Percentiles rank a stretch among this genome's conserved stretches.
These are phyloP conservation scores for Enteromius viviparus DNA, from an alignment of 2,797 vertebrate genomes.

Conservation along the genomic window DNA sequence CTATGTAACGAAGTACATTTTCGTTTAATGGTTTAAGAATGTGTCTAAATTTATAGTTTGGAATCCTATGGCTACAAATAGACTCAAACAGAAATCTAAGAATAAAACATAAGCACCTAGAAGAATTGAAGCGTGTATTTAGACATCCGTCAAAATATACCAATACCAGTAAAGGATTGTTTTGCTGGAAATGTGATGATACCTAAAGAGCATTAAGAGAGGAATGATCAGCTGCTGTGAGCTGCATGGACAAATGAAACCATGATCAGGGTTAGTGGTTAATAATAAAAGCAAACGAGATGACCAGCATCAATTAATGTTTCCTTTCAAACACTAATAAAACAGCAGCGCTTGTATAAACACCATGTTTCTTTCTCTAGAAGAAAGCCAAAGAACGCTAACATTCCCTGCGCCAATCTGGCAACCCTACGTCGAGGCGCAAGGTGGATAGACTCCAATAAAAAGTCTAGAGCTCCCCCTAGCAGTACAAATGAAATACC, in stretches of 20 bases:
- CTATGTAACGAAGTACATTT: not conserved
- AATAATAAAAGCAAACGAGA: not conserved
- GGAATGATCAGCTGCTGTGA: not conserved
- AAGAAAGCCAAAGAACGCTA: not conserved
- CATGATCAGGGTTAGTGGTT: not conserved
- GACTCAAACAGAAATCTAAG: not conserved
- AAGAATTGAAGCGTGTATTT: not conserved
- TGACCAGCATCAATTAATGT: not conserved
- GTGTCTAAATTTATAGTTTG: not conserved
- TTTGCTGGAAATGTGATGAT: not conserved
- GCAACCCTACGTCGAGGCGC: conserved; percentile 63
- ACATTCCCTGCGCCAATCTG: not conserved
- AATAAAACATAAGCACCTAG: not conserved
- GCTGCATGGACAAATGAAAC: no score
- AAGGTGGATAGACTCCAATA: conserved; percentile 69
- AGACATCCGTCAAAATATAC: not conserved
- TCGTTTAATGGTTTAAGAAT: not conserved
- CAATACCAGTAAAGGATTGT: not conserved
- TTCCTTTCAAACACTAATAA: not conserved
- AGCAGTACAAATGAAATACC: conserved; percentile 70
- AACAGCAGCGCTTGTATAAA: not conserved
- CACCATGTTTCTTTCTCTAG: not conserved
- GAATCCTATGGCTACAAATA: not conserved
- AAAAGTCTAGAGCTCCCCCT: conserved; percentile 82
- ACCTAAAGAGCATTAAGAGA: not conserved